Evolutionary conservation across 1,140 invertebrate genomes (phyloP), one percentile per base, ranked within the genome.

Genomic region (Drosophila murphyi): DNA sequence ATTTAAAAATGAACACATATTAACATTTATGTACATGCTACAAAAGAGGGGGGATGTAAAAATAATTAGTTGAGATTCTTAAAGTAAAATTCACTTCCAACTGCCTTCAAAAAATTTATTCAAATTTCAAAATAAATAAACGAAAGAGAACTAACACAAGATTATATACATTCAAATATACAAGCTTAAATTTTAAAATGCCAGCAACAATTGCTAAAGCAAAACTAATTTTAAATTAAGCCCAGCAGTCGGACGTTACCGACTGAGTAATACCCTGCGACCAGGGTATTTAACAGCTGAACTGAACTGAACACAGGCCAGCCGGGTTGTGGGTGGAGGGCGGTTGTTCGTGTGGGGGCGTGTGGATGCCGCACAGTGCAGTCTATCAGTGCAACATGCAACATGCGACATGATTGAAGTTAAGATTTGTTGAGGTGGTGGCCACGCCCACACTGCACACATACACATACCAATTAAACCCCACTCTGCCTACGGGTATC

Each of bases 21-120:
- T 7, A 31, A 61, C 10, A 54, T 37, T 50, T 45, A 63, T 48
- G 48, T 48, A 34, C 28, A 61, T 31, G 10, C 37, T 67, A 48
- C 4, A 29, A 41, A 51, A 51, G 7, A 4, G 10, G 50, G 37
- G 45, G 52, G 31, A 37, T 31, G 34, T 61, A 37, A 64, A 64
- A 76, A 60, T 48, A 48, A 50, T 60, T 63, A 73, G 55, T 73
- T 64, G 72, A 83, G 81, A 80, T 74, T 74, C 59, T 59, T 63
- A 45, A 64, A 76, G 72, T 71, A 68, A 71, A 75, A 43, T 68
- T 60, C 72, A 77, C 65, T 76, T 88, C 60, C 59, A 82, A 86
- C 82, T 87, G 83, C 83, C 83, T 87, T 87, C 41, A 65, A 74
- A 61, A 78, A 56, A 37, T 56, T n/a, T 60, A 48, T 37, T 50